Conservation (phyloP, 2,888 invertebrate species). For the Scaptomyza flava region DNA sequence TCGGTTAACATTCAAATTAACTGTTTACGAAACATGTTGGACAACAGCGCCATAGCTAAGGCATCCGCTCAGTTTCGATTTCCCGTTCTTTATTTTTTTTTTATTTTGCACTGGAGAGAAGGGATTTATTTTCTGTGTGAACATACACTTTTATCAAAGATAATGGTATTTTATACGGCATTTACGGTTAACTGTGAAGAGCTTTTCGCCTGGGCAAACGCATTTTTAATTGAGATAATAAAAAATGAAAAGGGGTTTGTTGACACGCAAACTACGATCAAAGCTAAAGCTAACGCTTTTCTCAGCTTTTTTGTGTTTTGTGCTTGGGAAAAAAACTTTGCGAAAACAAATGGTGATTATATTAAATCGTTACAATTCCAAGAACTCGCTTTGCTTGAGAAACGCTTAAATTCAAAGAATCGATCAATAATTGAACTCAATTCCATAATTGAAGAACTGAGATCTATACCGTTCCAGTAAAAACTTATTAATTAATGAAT, state of each 20-base stretch:
- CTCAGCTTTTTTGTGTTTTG: too few species aligned
- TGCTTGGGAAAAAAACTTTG: conserved; percentile 4
- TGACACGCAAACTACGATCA: conserved; percentile 13
- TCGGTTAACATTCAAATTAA: too few species aligned
- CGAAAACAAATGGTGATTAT: conserved; percentile 18
- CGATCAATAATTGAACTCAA: too few species aligned
- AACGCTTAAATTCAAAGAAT: background rate
- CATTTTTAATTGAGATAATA: conserved; percentile 32
- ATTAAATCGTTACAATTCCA: background rate
- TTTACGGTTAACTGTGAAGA: conserved; percentile 4
- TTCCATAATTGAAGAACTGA: background rate
- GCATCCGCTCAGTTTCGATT: too few species aligned
- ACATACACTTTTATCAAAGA: conserved; percentile 6
- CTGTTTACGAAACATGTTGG: too few species aligned
- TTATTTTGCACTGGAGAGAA: too few species aligned
- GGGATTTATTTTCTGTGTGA: too few species aligned
- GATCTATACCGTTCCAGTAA: too few species aligned
- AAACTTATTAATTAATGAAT: too few species aligned
- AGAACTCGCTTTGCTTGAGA: background rate
- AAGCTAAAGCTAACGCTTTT: too few species aligned
- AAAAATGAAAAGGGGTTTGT: background rate
- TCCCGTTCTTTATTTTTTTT: too few species aligned
- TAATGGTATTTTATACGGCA: conserved; percentile 24
- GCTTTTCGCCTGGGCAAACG: conserved; percentile 1
- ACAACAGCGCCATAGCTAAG: too few species aligned